Percentiles rank a stretch among this genome's conserved stretches.
Conservation (phyloP, 2,797 vertebrate genomes). For the Macropodus opercularis region DNA sequence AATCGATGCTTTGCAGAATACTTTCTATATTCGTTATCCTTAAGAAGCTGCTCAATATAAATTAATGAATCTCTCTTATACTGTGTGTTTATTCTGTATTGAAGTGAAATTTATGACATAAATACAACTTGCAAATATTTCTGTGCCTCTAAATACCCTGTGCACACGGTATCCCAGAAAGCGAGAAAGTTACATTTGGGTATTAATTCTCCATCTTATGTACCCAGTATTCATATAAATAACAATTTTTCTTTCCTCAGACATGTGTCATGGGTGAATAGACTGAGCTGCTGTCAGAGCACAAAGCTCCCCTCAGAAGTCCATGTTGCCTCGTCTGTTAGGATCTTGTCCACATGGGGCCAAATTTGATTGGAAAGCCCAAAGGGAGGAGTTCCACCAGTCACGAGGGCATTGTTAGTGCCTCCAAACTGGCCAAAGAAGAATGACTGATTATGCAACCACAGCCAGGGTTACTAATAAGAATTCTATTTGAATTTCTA, state of each 20-base stretch:
- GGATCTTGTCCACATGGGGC: constrained; percentile 85
- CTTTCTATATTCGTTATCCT: constrained; percentile 62
- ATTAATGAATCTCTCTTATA: constrained; percentile 64
- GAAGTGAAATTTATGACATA: constrained; percentile 62
- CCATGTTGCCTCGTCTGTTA: constrained; percentile 82
- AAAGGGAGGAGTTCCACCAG: constrained; percentile 84
- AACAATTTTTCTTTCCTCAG: constrained; percentile 67
- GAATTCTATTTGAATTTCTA: constrained; percentile 99
- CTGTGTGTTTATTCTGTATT: constrained; percentile 68
- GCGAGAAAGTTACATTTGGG: constrained; percentile 54
- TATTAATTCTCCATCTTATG: constrained; percentile 74
- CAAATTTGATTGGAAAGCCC: constrained; percentile 85
- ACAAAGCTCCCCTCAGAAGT: constrained; percentile 84
- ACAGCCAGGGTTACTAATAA: constrained; percentile 90
- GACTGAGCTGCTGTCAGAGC: constrained; percentile 81
- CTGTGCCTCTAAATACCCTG: constrained; percentile 54
- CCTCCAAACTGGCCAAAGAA: constrained; percentile 90
- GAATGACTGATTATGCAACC: constrained; percentile 96
- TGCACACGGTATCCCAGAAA: constrained; percentile 43
- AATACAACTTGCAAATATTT: constrained; percentile 67
- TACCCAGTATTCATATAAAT: constrained; percentile 70
- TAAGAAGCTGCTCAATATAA: constrained; percentile 57
- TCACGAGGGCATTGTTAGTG: constrained; percentile 90
- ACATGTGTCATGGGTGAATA: constrained; percentile 80
- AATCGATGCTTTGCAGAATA: constrained; percentile 62